phyloP scores from a whole-genome alignment of 1,140 invertebrate genomes.

The Drosophila parvula region DNA sequence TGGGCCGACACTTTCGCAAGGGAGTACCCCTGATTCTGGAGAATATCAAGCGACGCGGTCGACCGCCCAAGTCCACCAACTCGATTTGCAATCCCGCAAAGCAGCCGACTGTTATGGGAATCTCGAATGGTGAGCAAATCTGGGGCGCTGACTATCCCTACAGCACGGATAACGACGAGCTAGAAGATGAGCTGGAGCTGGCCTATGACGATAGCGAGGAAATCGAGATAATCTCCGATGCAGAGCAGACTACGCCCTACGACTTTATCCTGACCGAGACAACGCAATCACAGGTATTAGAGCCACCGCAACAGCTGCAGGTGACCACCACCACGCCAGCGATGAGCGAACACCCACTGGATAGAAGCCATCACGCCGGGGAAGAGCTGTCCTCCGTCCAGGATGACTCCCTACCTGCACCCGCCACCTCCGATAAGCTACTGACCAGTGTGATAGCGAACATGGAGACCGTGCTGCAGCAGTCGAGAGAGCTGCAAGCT shows the following conservation, averaged over 20 bases:
- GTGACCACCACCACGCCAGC: constrained; percentile 53
- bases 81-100: not conserved
- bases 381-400: not conserved
- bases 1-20: constrained; percentile 71
- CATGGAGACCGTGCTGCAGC: constrained; percentile 73
- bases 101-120: not conserved
- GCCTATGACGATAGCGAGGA: constrained; percentile 47
- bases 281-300: constrained; percentile 8
- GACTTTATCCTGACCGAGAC: constrained; percentile 38
- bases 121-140: constrained; percentile 44
- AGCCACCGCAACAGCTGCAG: constrained; percentile 39
- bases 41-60: constrained; percentile 63
- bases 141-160: constrained; percentile 70
- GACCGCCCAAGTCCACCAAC: constrained; percentile 49
- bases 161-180: constrained; percentile 65
- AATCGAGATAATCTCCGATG: constrained; percentile 54
- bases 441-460: constrained; percentile 65
- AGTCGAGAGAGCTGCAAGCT: constrained; percentile 57
- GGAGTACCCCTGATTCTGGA: constrained; percentile 65
- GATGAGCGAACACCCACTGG: constrained; percentile 14
- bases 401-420: not conserved
- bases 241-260: constrained; percentile 33
- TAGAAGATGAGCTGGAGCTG: constrained; percentile 52
- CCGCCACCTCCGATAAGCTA: constrained; percentile 50
- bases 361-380: not conserved